Evolutionary conservation across 2,113 vertebrate species (phyloP).

Genomic region (Chinchilla lanigera): DNA sequence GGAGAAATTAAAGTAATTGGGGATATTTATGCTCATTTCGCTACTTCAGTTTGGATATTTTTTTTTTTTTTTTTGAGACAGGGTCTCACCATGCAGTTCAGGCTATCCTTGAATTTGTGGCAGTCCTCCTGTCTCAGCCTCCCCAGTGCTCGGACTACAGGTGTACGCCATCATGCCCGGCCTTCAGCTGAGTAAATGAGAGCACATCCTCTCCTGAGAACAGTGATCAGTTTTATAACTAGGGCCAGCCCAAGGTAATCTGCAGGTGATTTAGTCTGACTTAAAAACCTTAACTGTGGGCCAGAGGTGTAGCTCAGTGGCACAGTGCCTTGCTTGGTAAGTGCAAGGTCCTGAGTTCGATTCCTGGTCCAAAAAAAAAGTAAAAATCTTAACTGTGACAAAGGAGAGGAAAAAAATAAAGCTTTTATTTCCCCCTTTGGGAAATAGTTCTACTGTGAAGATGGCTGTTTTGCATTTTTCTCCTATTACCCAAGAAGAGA

Average conservation of each 20-base stretch:
- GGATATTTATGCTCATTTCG: no score
- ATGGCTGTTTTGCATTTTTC: background rate
- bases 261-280: background rate
- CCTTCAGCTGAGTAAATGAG: background rate
- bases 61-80: background rate
- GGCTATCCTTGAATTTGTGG: background rate
- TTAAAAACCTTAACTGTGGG: background rate
- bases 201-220: background rate
- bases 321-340: no score
- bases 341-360: no score
- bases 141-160: background rate
- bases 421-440: background rate
- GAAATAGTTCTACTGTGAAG: background rate
- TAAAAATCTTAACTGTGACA: background rate
- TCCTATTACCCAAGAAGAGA: background rate
- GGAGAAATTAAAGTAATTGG: accelerated
- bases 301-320: no score
- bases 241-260: background rate
- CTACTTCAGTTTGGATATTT: background rate
- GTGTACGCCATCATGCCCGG: no score
- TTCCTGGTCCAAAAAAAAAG: no score
- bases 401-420: background rate
- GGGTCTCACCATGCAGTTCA: background rate
- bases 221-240: accelerated
- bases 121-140: background rate